Base-by-base conservation (phyloP, 2,797 vertebrate species). In the Glyptemys insculpta region DNA sequence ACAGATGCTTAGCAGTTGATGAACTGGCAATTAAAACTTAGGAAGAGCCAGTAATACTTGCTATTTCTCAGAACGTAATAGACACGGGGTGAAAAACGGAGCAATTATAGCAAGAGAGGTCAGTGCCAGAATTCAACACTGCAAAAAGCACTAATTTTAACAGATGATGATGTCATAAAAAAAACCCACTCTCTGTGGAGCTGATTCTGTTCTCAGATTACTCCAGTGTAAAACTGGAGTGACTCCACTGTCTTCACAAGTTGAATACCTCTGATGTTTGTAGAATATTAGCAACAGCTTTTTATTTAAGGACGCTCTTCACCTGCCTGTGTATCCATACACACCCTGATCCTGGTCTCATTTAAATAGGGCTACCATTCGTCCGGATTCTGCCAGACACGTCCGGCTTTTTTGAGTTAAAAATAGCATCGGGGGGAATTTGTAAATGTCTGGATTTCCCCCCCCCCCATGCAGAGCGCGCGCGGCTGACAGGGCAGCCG, bases 201-300 rank as follows among this genome's bases (percentile, higher is more conserved):
- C 41, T 18, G 4, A 1, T 0, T 4, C 23, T 50, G 23, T 76
- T 93, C 92, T 88, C 81, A 56, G 16, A 53, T 79, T 91, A 82
- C 37, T 65, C 23, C 1, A 7, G 16, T 82, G 41, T 23, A 12
- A 27, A 12, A n/a, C 65, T 41, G 37, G 19, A 47, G 23, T 76
- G 74, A 49, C 74, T 29, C 6, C 37, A 27, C 25, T 29, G 44
- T 47, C 27, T 76, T 47, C 50, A 91, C 62, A 86, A 85, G 76
- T 85, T 93, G 12, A 65, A 94, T 84, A 89, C 89, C 96, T 83
- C 96, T 88, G 92, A 89, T 88, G 87, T 92, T 85, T 54, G 18
- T 79, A 94, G 89, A 93, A 37, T 90, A 76, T 74, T 76, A 86
- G 79, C 82, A 87, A 2, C 1, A 25, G 16, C 15, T 85, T 94